Evolutionary conservation across 2,113 vertebrate species (phyloP).

Genomic region (Corynorhinus townsendii): DNA sequence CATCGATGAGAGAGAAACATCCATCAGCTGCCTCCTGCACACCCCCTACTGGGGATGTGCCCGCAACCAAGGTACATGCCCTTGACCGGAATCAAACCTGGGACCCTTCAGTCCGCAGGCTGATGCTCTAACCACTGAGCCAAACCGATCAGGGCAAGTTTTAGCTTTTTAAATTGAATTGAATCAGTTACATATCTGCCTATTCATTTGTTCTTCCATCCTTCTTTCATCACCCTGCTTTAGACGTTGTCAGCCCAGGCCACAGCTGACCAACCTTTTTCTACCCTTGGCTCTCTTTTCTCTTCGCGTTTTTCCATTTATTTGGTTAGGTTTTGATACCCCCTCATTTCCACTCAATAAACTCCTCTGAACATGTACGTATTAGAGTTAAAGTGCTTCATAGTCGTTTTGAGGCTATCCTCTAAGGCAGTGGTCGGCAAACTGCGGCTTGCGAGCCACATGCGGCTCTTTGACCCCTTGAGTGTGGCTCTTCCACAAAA

Average conservation of each 20-base stretch:
- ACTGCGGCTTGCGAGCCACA: no score
- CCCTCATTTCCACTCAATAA: neutral
- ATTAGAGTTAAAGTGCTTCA: neutral
- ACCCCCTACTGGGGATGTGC: no score
- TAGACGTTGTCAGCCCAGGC: neutral
- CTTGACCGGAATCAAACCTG: no score
- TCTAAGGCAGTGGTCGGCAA: no score
- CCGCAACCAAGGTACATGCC: no score
- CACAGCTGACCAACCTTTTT: neutral
- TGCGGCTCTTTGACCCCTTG: no score
- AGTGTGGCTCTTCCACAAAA: no score
- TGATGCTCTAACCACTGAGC: no score
- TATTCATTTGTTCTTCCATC: neutral
- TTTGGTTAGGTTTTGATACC: neutral
- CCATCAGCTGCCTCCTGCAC: no score
- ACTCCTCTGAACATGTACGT: neutral
- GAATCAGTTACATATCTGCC: neutral
- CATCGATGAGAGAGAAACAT: no score
- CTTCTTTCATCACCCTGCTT: neutral
- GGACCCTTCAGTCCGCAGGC: no score
- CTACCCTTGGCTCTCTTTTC: neutral
- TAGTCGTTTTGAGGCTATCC: neutral
- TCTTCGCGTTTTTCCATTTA: neutral
- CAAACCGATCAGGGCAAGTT: neutral
- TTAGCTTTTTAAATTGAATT: neutral